These are phyloP conservation scores for Thunnus maccoyii DNA, from an alignment of 2,113 vertebrate genomes.

Conservation along the genomic window DNA sequence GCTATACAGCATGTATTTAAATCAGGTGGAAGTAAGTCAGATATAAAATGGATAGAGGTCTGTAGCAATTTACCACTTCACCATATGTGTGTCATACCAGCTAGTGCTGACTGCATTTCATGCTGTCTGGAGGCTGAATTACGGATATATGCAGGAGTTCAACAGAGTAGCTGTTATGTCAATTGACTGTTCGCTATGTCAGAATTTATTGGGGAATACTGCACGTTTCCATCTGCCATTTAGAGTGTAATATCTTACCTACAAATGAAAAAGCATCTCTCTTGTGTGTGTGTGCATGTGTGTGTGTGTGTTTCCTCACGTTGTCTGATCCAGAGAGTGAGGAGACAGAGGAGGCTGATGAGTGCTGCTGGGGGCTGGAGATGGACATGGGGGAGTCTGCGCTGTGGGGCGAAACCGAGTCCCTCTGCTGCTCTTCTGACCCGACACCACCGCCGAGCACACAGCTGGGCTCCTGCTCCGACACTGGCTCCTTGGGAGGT, in stretches of 20 bases:
- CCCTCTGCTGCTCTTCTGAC: conserved; percentile 84
- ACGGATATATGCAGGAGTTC: neutral
- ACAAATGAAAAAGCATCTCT: too few relatives aligned
- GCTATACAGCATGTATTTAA: neutral
- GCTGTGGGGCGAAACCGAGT: conserved; percentile 87
- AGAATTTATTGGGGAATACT: neutral
- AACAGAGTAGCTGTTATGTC: neutral
- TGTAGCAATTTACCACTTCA: neutral
- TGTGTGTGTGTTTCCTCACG: conserved; percentile 82
- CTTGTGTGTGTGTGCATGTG: too few relatives aligned
- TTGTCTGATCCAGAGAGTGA: conserved; percentile 96
- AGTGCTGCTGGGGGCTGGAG: conserved; percentile 90
- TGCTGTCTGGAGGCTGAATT: too few relatives aligned
- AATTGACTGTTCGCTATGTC: neutral
- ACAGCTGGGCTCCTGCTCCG: conserved; percentile 41
- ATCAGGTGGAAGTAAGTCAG: neutral
- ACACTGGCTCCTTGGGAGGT: conserved; percentile 45
- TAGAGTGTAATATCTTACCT: neutral
- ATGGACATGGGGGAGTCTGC: conserved; percentile 90
- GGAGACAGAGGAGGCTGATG: conserved; percentile 93
- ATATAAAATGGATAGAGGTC: neutral
- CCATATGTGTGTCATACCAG: too few relatives aligned
- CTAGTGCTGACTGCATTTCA: too few relatives aligned
- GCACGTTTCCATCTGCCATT: neutral
- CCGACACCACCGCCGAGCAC: conserved; percentile 64